Base-by-base conservation (phyloP, 2,113 vertebrate genomes). In the Prietella phreatophila region DNA sequence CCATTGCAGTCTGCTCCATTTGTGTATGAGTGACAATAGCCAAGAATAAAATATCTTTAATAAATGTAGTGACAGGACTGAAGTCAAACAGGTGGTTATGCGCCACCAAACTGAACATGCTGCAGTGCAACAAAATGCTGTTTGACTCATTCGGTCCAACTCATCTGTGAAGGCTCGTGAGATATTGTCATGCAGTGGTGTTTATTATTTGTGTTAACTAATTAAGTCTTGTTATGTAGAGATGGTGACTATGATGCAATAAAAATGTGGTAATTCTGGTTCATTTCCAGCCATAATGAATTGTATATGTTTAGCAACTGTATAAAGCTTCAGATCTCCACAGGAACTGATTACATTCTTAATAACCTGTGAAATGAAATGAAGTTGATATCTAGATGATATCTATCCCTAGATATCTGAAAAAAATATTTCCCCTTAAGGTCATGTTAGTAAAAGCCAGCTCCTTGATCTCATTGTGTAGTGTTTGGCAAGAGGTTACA, bases 401-500 rank as follows among this genome's bases (percentile, higher is more conserved):
- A 42, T 39, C 11, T 42, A 42, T 42, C 19, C 19, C 42, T 47
- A 50, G 4, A 13, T 47, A 76, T 27, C 0, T 2, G 13, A 4
- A 50, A 4, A 50, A 50, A 50, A 75, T 11, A 75, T 75, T 75
- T 25, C 36, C 2, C 19, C 30, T 11, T 42, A 42, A 76, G 39
- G 25, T 11, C 22, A 78, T 78, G 25, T 53, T 50, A n/a, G 11
- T 78, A 25, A 27, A 78, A 1, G 42, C 11, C 27, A 33, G 11
- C 3, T 33, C 14, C 19, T 80, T 56, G 60, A 85, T 71, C 86
- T 83, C 36, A 4, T 75, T 50, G 60, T 76, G 14, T 75, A 79
- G 58, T 53, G 17, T 78, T 88, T 89, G 83, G 65, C 83, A 85
- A 69, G 78, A 79, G 81, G 81, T 88, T 82, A 81, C 63, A 42